Evolutionary conservation across 2,113 vertebrate species (phyloP).

Genomic region (Echinops telfairi): DNA sequence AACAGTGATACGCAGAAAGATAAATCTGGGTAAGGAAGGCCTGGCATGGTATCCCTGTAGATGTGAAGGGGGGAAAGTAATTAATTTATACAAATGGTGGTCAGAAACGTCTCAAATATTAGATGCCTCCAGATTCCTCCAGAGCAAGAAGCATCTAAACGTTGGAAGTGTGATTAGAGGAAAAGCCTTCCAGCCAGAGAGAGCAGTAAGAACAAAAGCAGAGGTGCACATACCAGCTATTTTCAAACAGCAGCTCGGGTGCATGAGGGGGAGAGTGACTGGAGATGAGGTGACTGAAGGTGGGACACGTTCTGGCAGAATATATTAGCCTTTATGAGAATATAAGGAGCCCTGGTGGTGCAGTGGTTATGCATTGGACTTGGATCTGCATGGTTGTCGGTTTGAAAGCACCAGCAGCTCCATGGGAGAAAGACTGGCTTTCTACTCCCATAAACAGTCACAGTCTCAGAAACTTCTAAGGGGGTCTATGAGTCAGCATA

Average conservation of each 20-base stretch:
- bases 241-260: not conserved
- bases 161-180: not conserved
- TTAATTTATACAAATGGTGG: not conserved
- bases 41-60: not conserved
- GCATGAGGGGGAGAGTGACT: not conserved
- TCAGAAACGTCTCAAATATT: not conserved
- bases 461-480: no score
- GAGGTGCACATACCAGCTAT: not conserved
- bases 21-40: not conserved
- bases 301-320: not conserved
- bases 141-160: not conserved
- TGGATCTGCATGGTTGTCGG: no score
- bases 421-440: no score
- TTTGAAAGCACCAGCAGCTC: no score
- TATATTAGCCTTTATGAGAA: not conserved
- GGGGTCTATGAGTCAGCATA: no score
- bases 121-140: not conserved
- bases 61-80: not conserved
- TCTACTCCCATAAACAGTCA: no score
- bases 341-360: no score
- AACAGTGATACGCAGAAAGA: not conserved
- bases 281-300: not conserved
- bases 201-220: not conserved
- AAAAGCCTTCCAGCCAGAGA: not conserved
- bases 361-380: no score